Evolutionary conservation across 2,113 vertebrate species (phyloP).

Genomic region (Elephas maximus): DNA sequence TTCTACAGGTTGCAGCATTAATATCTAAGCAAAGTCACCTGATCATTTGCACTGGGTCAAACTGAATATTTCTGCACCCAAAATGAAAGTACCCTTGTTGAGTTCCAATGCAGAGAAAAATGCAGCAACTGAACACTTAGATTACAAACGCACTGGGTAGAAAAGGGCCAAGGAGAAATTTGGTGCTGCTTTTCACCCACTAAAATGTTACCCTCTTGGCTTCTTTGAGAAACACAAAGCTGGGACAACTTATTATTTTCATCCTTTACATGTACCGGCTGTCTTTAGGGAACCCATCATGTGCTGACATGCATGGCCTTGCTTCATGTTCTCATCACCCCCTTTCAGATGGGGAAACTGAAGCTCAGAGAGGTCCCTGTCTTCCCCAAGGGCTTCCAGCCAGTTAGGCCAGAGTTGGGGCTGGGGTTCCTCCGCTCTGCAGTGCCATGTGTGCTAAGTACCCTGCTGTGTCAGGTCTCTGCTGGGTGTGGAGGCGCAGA

Average conservation of each 20-base stretch:
- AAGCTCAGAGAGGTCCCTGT: background rate
- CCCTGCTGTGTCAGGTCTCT: background rate
- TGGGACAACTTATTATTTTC: background rate
- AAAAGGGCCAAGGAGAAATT: conserved; percentile 15
- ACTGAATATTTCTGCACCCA: background rate
- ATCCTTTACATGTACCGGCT: background rate
- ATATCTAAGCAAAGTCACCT: background rate
- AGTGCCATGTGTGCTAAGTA: background rate
- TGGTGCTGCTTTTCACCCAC: background rate
- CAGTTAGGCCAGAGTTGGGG: background rate
- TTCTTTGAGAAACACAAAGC: background rate
- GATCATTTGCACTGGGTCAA: background rate
- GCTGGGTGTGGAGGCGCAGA: background rate
- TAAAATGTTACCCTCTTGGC: background rate
- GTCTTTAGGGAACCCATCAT: background rate
- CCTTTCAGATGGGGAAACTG: background rate
- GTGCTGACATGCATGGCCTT: background rate
- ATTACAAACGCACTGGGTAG: background rate
- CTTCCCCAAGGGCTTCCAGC: background rate
- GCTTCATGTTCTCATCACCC: background rate
- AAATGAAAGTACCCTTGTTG: conserved; percentile 30
- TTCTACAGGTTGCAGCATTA: background rate
- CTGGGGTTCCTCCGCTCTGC: background rate
- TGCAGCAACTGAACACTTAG: background rate
- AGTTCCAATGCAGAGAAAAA: background rate